These are phyloP conservation scores for Carassius carassius DNA, from an alignment of 2,113 vertebrate genomes.

Conservation along the genomic window DNA sequence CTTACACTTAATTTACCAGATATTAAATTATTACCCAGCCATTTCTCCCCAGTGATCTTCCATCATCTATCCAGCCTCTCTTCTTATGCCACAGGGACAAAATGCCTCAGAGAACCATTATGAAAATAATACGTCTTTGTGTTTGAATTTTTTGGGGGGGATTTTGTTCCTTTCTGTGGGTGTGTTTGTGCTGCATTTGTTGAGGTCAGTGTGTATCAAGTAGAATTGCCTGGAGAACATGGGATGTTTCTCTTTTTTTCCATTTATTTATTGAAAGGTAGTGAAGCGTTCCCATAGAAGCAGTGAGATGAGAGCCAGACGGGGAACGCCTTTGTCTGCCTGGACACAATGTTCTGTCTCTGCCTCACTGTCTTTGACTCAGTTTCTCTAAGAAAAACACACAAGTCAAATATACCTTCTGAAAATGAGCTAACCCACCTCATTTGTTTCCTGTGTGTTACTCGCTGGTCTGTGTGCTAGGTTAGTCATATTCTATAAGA, in stretches of 20 bases:
- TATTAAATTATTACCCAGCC: constrained; percentile 70
- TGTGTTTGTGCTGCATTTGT: constrained; percentile 57
- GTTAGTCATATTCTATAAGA: neutral
- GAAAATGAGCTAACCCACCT: constrained; percentile 37
- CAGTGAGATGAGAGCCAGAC: constrained; percentile 69
- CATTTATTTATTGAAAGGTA: constrained; percentile 69
- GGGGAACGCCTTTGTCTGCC: constrained; percentile 66
- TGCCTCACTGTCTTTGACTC: constrained; percentile 43
- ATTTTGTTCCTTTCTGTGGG: constrained; percentile 24
- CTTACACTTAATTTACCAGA: constrained; percentile 55
- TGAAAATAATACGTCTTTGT: constrained; percentile 54
- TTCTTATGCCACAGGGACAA: constrained; percentile 34
- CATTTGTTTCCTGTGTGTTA: neutral
- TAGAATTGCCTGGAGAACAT: constrained; percentile 65
- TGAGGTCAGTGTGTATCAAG: constrained; percentile 58
- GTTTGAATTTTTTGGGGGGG: constrained; percentile 46
- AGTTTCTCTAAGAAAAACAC: constrained; percentile 45
- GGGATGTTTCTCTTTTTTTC: constrained; percentile 39
- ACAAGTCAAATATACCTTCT: constrained; percentile 35
- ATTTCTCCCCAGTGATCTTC: constrained; percentile 59
- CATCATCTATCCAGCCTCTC: neutral
- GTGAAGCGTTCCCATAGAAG: constrained; percentile 71
- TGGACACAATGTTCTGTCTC: constrained; percentile 65
- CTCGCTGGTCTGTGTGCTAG: neutral
- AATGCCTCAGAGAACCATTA: constrained; percentile 50